A percentile compares a stretch with the other conserved stretches of the same genome.
phyloP scores from a whole-genome alignment of 1,140 invertebrate genomes.

The Geopemphigus sp. region DNA sequence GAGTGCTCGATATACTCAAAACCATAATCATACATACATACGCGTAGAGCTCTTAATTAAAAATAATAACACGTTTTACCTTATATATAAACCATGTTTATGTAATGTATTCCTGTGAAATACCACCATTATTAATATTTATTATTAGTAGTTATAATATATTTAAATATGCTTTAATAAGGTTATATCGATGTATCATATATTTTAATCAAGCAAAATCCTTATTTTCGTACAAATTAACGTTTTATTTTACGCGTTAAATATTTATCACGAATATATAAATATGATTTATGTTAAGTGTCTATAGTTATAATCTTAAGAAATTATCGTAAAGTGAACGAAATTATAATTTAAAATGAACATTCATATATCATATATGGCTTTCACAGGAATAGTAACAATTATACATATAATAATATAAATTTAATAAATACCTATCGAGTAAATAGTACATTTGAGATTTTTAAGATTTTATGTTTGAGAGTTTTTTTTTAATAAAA shows the following conservation, averaged over 20 bases:
- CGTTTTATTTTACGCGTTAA: no score
- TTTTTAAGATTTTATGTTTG: no score
- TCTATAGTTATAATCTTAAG: not conserved
- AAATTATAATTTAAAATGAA: not conserved
- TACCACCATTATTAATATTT: not conserved
- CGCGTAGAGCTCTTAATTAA: conserved; percentile 21
- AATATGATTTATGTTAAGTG: no score
- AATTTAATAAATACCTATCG: no score
- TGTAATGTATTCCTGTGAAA: not conserved
- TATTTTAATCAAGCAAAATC: no score
- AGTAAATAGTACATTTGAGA: no score
- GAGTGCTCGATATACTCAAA: not conserved
- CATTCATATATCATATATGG: not conserved
- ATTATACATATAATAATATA: no score
- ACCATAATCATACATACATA: not conserved
- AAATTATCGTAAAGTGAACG: not conserved
- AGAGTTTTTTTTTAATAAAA: no score
- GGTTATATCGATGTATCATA: no score
- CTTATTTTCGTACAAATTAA: no score
- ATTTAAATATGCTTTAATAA: not conserved
- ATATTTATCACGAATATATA: no score
- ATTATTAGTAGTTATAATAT: not conserved
- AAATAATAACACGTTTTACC: conserved; percentile 4
- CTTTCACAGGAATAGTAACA: no score
- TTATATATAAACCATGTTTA: not conserved